These are phyloP conservation scores for Amblyteles armatorius DNA, from an alignment of 2,888 invertebrate species.

Conservation along the genomic window DNA sequence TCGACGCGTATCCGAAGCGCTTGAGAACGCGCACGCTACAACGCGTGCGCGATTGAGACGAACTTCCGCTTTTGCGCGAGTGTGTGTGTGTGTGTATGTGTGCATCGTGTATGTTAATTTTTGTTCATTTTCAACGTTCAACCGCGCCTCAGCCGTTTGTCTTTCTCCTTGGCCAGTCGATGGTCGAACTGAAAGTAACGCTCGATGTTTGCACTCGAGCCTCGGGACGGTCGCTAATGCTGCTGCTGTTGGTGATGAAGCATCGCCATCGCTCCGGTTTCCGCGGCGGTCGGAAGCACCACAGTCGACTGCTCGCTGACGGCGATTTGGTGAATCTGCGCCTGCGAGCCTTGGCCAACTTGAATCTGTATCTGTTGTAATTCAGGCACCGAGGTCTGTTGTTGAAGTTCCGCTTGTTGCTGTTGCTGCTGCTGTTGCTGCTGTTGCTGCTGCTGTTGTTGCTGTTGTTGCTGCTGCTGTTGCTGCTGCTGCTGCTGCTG, in stretches of 20 bases:
- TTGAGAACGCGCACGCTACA: slow-evolving; percentile 76
- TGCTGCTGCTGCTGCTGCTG: slow-evolving; percentile 79
- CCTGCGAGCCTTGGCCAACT: slow-evolving; percentile 83
- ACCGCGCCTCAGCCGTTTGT: background rate
- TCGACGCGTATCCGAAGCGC: slow-evolving; percentile 19
- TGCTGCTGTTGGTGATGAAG: slow-evolving; percentile 84
- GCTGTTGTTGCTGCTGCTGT: slow-evolving; percentile 65
- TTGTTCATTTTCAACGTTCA: slow-evolving; percentile 11
- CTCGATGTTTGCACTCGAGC: slow-evolving; percentile 73
- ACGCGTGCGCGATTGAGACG: slow-evolving; percentile 75
- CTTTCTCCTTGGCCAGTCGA: slow-evolving; percentile 74
- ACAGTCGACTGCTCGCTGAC: slow-evolving; percentile 85
- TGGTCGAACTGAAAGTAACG: slow-evolving; percentile 79
- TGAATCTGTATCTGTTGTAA: slow-evolving; percentile 78
- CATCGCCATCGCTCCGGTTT: slow-evolving; percentile 84
- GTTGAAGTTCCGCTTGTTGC: slow-evolving; percentile 77
- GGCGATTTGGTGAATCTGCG: slow-evolving; percentile 83
- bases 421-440: slow-evolving; percentile 79
- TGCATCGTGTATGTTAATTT: background rate
- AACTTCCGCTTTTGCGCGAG: background rate
- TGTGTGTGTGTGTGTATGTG: background rate
- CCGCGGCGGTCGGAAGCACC: slow-evolving; percentile 86
- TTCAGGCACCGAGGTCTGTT: slow-evolving; percentile 76
- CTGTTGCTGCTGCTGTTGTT: slow-evolving; percentile 79
- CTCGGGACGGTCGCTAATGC: slow-evolving; percentile 74